Percentiles rank a stretch among this genome's conserved stretches.
These are phyloP conservation scores for Oxycera nigricornis DNA, from an alignment of 2,888 invertebrate genomes.

Conservation along the genomic window DNA sequence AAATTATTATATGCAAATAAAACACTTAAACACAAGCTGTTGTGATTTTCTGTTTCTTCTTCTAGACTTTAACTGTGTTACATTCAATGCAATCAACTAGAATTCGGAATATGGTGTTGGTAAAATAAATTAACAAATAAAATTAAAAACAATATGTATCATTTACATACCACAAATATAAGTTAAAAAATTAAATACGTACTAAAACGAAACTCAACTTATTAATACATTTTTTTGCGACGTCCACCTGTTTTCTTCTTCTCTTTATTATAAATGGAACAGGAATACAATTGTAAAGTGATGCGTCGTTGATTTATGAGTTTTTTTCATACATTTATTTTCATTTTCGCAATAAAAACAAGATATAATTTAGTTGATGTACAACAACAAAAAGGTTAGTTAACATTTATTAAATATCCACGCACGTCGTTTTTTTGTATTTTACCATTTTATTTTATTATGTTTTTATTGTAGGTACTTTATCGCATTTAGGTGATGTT, in stretches of 20 bases:
- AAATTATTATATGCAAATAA: no score
- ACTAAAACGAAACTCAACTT: slow-evolving; percentile 2
- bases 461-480: no score
- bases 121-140: slow-evolving; percentile 33
- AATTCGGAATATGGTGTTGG: slow-evolving; percentile 1
- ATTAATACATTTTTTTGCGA: no score
- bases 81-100: slow-evolving; percentile 30
- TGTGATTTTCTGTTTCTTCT: not conserved
- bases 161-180: not conserved
- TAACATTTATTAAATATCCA: no score
- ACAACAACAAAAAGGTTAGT: no score
- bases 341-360: no score
- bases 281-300: not conserved
- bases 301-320: not conserved
- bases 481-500: no score
- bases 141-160: slow-evolving; percentile 24
- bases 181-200: not conserved
- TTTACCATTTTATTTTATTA: no score
- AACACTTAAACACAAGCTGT: not conserved
- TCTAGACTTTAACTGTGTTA: no score
- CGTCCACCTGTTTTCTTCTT: slow-evolving; percentile 9
- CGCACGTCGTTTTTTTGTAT: no score
- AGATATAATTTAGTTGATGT: no score
- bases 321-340: not conserved
- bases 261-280: not conserved